These are phyloP conservation scores for Nothocercus nigrocapillus DNA, from an alignment of 2,113 vertebrate species.

Conservation along the genomic window DNA sequence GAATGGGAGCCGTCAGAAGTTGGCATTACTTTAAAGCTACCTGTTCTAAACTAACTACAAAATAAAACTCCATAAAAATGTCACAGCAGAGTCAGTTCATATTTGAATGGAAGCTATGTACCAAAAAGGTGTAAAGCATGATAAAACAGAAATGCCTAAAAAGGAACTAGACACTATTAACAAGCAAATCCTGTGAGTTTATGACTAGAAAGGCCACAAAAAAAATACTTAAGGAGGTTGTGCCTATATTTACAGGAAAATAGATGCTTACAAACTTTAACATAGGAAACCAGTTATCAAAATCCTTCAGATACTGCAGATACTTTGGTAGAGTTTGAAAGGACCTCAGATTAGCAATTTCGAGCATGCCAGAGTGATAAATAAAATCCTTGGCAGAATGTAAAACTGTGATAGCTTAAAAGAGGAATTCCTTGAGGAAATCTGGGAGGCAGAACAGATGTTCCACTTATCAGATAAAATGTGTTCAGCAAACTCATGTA, in stretches of 20 bases:
- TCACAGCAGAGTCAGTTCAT: neutral
- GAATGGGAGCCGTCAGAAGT: neutral
- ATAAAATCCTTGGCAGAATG: slow-evolving; percentile 32
- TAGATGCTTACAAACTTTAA: neutral
- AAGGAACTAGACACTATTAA: neutral
- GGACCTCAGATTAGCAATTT: slow-evolving; percentile 18
- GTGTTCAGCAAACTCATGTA: slow-evolving; percentile 13
- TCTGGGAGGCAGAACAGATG: slow-evolving; percentile 38
- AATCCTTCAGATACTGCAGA: neutral
- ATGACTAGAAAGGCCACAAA: neutral
- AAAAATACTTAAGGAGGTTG: neutral
- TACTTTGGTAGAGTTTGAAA: neutral
- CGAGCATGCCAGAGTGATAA: neutral
- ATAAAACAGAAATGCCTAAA: neutral
- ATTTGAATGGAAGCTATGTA: neutral
- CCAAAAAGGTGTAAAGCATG: neutral
- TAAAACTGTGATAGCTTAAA: slow-evolving; percentile 14
- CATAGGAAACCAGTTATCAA: neutral
- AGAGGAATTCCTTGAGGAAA: slow-evolving; percentile 54
- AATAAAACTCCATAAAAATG: neutral
- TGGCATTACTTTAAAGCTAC: neutral
- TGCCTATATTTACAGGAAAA: neutral
- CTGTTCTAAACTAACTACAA: neutral
- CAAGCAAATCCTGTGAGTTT: neutral
- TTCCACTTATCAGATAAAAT: neutral